Evolutionary conservation across 2,797 vertebrate genomes (phyloP).

Genomic region (Enteromius viviparus): DNA sequence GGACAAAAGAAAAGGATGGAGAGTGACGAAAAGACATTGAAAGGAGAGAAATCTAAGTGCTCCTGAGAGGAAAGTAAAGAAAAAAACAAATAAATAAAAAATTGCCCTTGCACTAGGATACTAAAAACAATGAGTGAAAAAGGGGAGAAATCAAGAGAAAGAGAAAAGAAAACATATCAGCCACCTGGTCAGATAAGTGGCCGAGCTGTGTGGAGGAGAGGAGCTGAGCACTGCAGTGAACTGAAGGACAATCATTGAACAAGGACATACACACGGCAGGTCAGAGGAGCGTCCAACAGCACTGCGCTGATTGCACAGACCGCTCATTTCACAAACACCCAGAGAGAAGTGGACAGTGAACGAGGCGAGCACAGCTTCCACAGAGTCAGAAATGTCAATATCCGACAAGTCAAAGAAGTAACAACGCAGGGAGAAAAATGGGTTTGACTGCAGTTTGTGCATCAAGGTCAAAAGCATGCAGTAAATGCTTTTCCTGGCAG

Average conservation of each 20-base stretch:
- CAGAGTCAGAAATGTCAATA: constrained; percentile 34
- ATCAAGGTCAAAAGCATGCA: constrained; percentile 43
- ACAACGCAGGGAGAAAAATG: constrained; percentile 17
- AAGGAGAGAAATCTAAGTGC: neutral
- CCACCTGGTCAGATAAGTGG: constrained; percentile 47
- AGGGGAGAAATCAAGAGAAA: constrained; percentile 21
- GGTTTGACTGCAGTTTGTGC: constrained; percentile 11
- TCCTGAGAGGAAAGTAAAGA: neutral
- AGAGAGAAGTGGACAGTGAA: constrained; percentile 40
- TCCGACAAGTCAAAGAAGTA: constrained; percentile 47
- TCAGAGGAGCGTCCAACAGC: constrained; percentile 46
- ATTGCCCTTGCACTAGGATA: neutral
- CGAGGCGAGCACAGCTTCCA: constrained; percentile 27
- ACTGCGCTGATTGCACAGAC: constrained; percentile 41
- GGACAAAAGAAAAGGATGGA: neutral
- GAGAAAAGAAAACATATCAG: constrained; percentile 45
- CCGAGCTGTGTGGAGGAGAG: constrained; percentile 35
- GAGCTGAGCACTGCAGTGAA: constrained; percentile 42
- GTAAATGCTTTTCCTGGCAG: neutral
- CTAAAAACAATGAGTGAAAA: constrained; percentile 24
- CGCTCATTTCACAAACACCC: constrained; percentile 49
- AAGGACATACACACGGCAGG: constrained; percentile 52
- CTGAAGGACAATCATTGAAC: constrained; percentile 58
- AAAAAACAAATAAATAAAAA: neutral
- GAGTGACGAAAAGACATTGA: neutral